These are phyloP conservation scores for Cnemophilus loriae DNA, from an alignment of 2,113 vertebrate species.

Conservation along the genomic window DNA sequence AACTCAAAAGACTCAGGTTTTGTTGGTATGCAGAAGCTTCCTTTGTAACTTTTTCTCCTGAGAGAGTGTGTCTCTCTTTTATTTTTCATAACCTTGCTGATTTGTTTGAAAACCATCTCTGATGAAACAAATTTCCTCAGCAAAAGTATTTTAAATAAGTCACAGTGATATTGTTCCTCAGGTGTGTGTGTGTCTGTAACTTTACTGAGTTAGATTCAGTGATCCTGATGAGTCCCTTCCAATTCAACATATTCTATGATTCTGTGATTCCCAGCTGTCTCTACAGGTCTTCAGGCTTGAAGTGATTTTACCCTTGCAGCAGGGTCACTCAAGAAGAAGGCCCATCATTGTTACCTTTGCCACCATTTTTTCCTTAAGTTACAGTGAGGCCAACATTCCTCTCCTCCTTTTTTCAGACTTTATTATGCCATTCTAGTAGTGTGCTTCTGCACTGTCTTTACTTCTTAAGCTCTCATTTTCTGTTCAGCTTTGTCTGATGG, in stretches of 20 bases:
- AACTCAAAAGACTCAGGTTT: conserved; percentile 55
- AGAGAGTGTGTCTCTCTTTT: conserved; percentile 46
- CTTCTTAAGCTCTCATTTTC: not conserved
- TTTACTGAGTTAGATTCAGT: not conserved
- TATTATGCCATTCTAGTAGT: not conserved
- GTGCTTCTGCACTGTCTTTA: not conserved
- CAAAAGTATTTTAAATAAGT: conserved; percentile 71
- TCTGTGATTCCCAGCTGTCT: not conserved
- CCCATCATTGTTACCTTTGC: not conserved
- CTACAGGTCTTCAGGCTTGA: not conserved
- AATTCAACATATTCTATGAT: not conserved
- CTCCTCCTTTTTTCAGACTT: not conserved
- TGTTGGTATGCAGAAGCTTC: conserved; percentile 55
- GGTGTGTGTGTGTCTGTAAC: conserved; percentile 37
- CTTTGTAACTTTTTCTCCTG: conserved; percentile 58
- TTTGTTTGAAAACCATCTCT: conserved; percentile 44
- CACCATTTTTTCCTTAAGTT: not conserved
- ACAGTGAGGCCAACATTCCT: not conserved
- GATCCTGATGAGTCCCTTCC: not conserved
- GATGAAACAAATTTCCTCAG: not conserved
- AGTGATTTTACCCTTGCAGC: not conserved
- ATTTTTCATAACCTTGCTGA: conserved; percentile 65
- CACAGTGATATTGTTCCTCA: conserved; percentile 53
- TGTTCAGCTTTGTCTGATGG: not conserved
- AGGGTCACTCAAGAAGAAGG: not conserved